These are phyloP conservation scores for Lagorchestes hirsutus DNA, from an alignment of 2,797 vertebrate species.

Conservation along the genomic window DNA sequence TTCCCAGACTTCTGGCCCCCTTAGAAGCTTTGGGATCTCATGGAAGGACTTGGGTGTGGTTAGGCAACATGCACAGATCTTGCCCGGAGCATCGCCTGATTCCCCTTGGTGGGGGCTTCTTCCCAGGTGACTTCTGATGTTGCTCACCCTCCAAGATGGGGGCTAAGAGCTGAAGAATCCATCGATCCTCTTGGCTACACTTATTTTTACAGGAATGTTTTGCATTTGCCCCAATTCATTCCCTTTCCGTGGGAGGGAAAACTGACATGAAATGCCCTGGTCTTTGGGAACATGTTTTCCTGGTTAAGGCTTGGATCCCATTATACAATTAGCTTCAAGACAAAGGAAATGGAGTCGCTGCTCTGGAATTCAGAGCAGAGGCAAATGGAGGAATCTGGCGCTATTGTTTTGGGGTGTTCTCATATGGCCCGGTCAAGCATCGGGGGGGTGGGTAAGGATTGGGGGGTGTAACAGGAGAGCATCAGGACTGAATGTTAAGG, in stretches of 20 bases:
- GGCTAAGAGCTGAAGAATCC: conserved; percentile 45
- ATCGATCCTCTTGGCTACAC: conserved; percentile 59
- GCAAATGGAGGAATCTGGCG: conserved; percentile 74
- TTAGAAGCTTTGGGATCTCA: conserved; percentile 6
- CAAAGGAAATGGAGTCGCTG: conserved; percentile 85
- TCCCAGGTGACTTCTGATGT: conserved; percentile 32
- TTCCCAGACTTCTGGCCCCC: conserved; percentile 17
- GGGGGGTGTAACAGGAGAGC: conserved; percentile 64
- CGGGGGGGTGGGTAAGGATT: conserved; percentile 15
- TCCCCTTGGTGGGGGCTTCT: conserved; percentile 34
- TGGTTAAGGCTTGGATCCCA: conserved; percentile 84
- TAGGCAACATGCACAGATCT: conserved; percentile 53
- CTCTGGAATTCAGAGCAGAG: conserved; percentile 84
- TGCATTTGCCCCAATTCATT: conserved; percentile 83
- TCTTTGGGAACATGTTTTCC: conserved; percentile 85
- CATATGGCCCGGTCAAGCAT: conserved; percentile 72
- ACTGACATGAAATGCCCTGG: conserved; percentile 84
- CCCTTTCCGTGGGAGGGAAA: conserved; percentile 81
- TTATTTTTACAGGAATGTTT: conserved; percentile 81
- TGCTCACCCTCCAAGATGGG: conserved; percentile 62
- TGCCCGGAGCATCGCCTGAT: conserved; percentile 35
- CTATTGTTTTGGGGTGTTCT: conserved; percentile 80
- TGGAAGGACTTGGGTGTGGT: conserved; percentile 28
- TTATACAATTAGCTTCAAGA: conserved; percentile 86
- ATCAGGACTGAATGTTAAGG: conserved; percentile 73